phyloP scores from a whole-genome alignment of 2,888 invertebrate genomes.

The Digitonthophagus gazella region DNA sequence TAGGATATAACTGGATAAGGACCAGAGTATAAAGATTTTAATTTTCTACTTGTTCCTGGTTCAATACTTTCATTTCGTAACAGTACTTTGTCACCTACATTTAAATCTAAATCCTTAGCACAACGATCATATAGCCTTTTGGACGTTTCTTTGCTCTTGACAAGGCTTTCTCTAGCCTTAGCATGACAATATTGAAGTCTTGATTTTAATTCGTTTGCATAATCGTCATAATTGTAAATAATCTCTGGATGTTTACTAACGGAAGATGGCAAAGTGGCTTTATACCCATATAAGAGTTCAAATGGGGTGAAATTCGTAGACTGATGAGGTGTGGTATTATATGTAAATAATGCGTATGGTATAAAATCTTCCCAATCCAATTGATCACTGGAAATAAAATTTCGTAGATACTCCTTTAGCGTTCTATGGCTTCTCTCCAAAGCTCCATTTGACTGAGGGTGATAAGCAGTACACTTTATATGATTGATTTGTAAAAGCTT shows the following conservation, averaged over 20 bases:
- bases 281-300: conserved; percentile 34
- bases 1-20: too few species aligned
- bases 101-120: background rate
- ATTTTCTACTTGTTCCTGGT: too few species aligned
- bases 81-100: background rate
- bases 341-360: too few species aligned
- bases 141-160: conserved; percentile 28
- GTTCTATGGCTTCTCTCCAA: conserved; percentile 40
- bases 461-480: conserved; percentile 39
- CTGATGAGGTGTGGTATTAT: too few species aligned
- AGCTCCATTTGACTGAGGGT: conserved; percentile 40
- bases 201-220: too few species aligned
- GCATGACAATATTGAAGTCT: too few species aligned
- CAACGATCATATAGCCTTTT: too few species aligned
- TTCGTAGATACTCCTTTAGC: conserved; percentile 37
- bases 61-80: too few species aligned
- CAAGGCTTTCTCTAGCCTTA: conserved; percentile 32
- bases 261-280: conserved; percentile 29
- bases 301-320: conserved; percentile 34
- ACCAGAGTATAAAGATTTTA: too few species aligned
- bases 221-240: too few species aligned
- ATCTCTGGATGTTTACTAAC: conserved; percentile 32
- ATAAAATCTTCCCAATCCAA: too few species aligned
- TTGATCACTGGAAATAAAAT: too few species aligned
- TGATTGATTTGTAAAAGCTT: conserved; percentile 41